phyloP scores from a whole-genome alignment of 2,888 invertebrate species.

The Uloborus plumipes region DNA sequence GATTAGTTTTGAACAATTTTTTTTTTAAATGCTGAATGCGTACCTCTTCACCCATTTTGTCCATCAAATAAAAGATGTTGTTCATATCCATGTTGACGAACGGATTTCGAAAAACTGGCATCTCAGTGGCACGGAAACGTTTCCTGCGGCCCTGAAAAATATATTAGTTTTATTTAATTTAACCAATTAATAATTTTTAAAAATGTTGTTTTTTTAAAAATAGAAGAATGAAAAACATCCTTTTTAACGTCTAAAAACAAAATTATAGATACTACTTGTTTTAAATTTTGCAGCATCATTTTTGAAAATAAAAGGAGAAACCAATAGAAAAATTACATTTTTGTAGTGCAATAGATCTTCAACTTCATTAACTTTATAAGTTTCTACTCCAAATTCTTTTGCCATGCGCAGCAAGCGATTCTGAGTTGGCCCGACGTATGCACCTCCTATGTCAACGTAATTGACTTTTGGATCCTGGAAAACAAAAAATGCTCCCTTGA shows the following conservation, averaged over 20 bases:
- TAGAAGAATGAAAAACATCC: background rate
- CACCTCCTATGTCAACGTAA: slow-evolving; percentile 69
- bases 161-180: background rate
- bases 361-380: slow-evolving; percentile 65
- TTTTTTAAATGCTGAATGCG: background rate
- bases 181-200: background rate
- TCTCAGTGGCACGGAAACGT: slow-evolving; percentile 41
- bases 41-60: slow-evolving; percentile 70
- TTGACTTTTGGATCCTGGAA: slow-evolving; percentile 58
- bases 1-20: no score
- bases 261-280: no score
- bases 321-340: slow-evolving; percentile 43
- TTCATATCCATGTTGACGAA: slow-evolving; percentile 69
- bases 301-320: no score
- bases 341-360: slow-evolving; percentile 53
- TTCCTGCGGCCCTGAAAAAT: slow-evolving; percentile 46
- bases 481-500: background rate
- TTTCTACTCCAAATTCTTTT: slow-evolving; percentile 68
- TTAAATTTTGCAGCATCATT: no score
- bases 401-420: slow-evolving; percentile 69
- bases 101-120: slow-evolving; percentile 68
- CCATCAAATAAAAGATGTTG: slow-evolving; percentile 69
- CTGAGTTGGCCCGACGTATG: slow-evolving; percentile 70
- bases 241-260: no score
- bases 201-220: background rate